These are phyloP conservation scores for Acromyrmex heyeri DNA, from an alignment of 1,140 invertebrate species.

Conservation along the genomic window DNA sequence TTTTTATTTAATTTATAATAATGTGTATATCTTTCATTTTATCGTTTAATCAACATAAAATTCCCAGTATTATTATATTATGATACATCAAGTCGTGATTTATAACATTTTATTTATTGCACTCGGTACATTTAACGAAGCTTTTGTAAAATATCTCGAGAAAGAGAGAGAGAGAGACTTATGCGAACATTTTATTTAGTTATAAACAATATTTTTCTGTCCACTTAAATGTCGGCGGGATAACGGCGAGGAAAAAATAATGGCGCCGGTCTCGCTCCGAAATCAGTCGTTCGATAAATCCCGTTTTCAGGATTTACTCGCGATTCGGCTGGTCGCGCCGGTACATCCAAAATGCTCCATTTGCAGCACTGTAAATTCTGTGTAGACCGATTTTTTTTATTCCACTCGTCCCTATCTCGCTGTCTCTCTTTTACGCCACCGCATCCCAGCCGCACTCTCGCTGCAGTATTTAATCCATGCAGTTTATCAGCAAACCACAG, in stretches of 20 bases:
- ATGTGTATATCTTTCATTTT: neutral
- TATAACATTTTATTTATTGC: neutral
- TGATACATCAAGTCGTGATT: neutral
- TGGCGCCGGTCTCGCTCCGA: constrained; percentile 1
- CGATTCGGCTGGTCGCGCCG: constrained; percentile 17
- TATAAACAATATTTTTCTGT: constrained; percentile 22
- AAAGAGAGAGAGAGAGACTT: neutral
- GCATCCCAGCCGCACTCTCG: constrained; percentile 3
- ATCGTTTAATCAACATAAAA: neutral
- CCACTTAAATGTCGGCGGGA: constrained; percentile 28
- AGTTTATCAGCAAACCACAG: constrained; percentile 58
- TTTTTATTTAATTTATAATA: neutral
- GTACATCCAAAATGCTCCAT: constrained; percentile 57
- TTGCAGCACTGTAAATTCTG: constrained; percentile 54
- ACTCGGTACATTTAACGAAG: neutral
- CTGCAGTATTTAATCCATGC: constrained; percentile 63
- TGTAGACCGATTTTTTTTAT: constrained; percentile 51
- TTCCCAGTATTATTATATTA: neutral
- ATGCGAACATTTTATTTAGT: neutral
- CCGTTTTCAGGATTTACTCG: constrained; percentile 46
- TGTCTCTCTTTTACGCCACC: neutral
- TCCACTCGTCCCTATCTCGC: constrained; percentile 18
- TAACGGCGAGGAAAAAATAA: constrained; percentile 31
- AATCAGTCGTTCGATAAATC: constrained; percentile 53
- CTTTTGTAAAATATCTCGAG: neutral